Evolutionary conservation across 2,888 invertebrate genomes (phyloP), one percentile per base, ranked within the genome.

Genomic region (Tridacna crocea): DNA sequence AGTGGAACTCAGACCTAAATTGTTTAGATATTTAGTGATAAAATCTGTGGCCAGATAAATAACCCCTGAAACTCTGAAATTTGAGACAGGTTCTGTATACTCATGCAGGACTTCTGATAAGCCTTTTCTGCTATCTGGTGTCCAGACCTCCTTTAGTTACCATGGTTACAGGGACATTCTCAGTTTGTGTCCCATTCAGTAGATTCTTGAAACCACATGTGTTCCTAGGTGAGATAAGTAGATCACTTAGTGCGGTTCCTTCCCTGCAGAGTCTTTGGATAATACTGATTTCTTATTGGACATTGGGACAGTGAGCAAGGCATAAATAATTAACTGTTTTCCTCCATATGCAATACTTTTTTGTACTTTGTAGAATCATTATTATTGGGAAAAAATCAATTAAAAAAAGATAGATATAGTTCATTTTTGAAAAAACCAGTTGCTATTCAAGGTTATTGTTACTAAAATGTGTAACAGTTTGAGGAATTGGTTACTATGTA

Each of bases 271-370:
- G 48, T 27, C 68, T 68, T 3, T 46, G 36, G 68, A 68, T 47
- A 46, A 24, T n/a, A 51, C 70, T 51, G 22, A 24, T 22, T 19
- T 80, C 72, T 75, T 80, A 83, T 83, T 83, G 83, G 83, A 83
- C 83, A 83, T 27, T 55, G 73, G 77, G 78, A 80, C 80, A 80
- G 61, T 66, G 51, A 68, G 72, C 46, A 27, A 70, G 58, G 61
- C 65, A 83, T 83, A 80, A 83, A 83, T 83, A 80, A 83, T 83
- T 83, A 78, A 36, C 36, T 36, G 36, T 2, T 36, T 36, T 36
- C 36, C 36, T 36, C 36, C 36, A 36, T 36, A 36, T 36, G 36
- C 8, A 36, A 36, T 36, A 4, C 36, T 36, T 2, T 36, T 36
- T 36, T 36, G 8, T 36, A 36, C 36, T 36, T 36, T 2, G 36